phyloP scores from a whole-genome alignment of 2,888 invertebrate species.

The Sussaba pulchella region DNA sequence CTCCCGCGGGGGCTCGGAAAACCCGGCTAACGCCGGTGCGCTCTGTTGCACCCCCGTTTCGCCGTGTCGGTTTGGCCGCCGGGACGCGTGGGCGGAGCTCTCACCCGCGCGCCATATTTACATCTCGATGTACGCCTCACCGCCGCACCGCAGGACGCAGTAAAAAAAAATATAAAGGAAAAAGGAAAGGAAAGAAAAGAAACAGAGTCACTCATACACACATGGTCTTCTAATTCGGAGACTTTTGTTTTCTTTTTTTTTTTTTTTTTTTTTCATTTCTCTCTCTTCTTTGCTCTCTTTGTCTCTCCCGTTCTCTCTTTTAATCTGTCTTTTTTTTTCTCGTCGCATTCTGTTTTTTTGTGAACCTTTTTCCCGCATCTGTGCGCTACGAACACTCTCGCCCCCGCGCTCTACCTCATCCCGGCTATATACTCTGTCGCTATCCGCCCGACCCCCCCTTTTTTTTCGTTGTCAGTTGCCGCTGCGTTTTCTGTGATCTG shows the following conservation, averaged over 20 bases:
- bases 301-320: not conserved
- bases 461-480: conserved; percentile 40
- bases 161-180: conserved; percentile 53
- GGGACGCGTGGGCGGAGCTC: conserved; percentile 71
- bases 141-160: conserved; percentile 43
- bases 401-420: conserved; percentile 6
- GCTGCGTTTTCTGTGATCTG: conserved; percentile 57
- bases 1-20: not conserved
- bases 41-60: conserved; percentile 16
- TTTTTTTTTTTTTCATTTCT: conserved; percentile 1
- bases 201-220: conserved; percentile 20
- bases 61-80: conserved; percentile 57
- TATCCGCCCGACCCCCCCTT: not conserved
- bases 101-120: conserved; percentile 80
- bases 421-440: conserved; percentile 17
- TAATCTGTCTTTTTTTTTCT: not conserved
- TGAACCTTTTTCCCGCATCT: conserved; percentile 22
- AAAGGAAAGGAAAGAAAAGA: conserved; percentile 34
- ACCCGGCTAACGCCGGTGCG: conserved; percentile 14
- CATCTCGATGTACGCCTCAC: conserved; percentile 72
- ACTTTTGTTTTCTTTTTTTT: conserved; percentile 13
- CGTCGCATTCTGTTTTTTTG: conserved; percentile 1
- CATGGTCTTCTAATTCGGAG: conserved; percentile 47
- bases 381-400: not conserved
- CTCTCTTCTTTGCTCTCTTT: not conserved